phyloP scores from a whole-genome alignment of 1,140 invertebrate genomes.

The Megathymus violae region DNA sequence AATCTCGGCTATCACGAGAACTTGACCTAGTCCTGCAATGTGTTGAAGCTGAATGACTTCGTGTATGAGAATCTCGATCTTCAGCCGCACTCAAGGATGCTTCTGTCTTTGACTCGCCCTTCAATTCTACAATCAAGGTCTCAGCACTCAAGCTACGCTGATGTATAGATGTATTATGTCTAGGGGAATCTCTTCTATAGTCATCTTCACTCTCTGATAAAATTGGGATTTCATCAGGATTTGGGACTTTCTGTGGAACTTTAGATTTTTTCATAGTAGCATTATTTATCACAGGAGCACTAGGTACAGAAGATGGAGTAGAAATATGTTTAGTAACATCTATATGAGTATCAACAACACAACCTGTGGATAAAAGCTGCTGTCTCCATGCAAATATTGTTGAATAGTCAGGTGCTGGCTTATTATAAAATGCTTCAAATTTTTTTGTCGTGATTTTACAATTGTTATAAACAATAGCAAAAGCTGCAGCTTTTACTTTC shows the following conservation, averaged over 20 bases:
- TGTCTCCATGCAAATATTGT: conserved; percentile 80
- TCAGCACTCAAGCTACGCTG: conserved; percentile 64
- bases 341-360: conserved; percentile 73
- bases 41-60: conserved; percentile 60
- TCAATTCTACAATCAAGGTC: conserved; percentile 53
- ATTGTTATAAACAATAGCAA: conserved; percentile 78
- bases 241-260: conserved; percentile 51
- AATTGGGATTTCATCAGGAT: conserved; percentile 75
- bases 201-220: conserved; percentile 68
- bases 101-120: conserved; percentile 42
- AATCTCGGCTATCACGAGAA: conserved; percentile 68
- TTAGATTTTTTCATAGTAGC: conserved; percentile 40
- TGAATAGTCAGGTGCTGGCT: conserved; percentile 80
- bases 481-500: conserved; percentile 72
- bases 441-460: conserved; percentile 72
- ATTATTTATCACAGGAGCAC: conserved; percentile 34
- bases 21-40: conserved; percentile 59
- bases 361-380: conserved; percentile 72
- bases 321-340: conserved; percentile 40
- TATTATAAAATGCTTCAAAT: conserved; percentile 76
- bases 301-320: conserved; percentile 30
- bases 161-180: conserved; percentile 37
- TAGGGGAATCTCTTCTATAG: conserved; percentile 37
- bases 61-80: conserved; percentile 50
- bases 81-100: conserved; percentile 55